Base-by-base conservation (phyloP, 1,140 invertebrate genomes). In the Habropoda laboriosa region DNA sequence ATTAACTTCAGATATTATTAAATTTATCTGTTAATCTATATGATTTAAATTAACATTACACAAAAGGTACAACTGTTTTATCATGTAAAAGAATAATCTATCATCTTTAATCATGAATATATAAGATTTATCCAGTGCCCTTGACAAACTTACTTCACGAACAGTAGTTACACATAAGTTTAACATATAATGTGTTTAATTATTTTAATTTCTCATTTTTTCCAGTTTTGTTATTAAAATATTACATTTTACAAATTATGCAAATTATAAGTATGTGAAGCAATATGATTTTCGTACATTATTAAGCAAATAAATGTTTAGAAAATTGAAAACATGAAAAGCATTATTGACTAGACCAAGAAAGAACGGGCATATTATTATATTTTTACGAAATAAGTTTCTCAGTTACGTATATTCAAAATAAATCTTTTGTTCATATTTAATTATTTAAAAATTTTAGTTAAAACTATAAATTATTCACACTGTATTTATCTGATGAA, bases 261-360 rank as follows among this genome's bases (percentile, higher is more conserved):
- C 35, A 60, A 68, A 60, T 38, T n/a, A 61, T 53, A 63, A 61
- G 57, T 72, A 72, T 79, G 45, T 6, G 47, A 45, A 27, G 68
- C 68, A 72, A 72, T 72, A 53, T 10, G 21, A 42, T 45, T 63
- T 61, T 53, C n/a, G 47, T 24, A 70, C 32, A 57, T 55, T 42
- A 49, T 21, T 79, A 79, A 72, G 45, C 66, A 78, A 78, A 61
- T 78, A 60, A 66, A 55, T 13, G 16, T 71, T 79, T 27, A 38
- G 47, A 63, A 24, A 53, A 63, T 47, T 58, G 47, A 51, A 64
- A 72, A 77, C 30, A 63, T 82, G 55, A 70, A 70, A 81, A 82
- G 72, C 71, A 80, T 79, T 75, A 80, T 81, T 89, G 88, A 89
- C 88, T 89, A 89, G 88, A 89, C 81, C 85, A 77, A 79, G 79